Evolutionary conservation across 2,113 vertebrate genomes (phyloP), one percentile per base, ranked within the genome.

Genomic region (Platichthys stellatus): DNA sequence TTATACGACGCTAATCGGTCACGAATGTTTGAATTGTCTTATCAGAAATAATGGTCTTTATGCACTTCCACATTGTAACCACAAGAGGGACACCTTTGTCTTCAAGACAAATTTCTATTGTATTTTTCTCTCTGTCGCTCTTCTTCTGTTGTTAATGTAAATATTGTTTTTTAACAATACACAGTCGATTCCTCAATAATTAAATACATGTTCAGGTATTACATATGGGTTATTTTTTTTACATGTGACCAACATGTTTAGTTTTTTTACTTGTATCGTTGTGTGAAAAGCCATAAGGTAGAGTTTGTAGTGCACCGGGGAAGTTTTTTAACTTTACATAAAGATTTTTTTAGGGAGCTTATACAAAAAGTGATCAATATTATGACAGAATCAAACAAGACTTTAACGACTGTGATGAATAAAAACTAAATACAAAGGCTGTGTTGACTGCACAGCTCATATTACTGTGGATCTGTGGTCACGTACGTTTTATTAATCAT

Each of bases 61-160:
- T 75, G 76, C 66, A 78, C 35, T 79, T 86, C 24, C 21, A 20
- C 2, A n/a, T 64, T 71, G 13, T 80, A n/a, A 72, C 86, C 90
- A 90, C 82, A 65, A 64, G 90, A 84, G 78, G 83, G 83, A 59
- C 7, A 62, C 72, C 12, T 89, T 77, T 63, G 24, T 67, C 79
- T 58, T 69, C 5, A 7, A 31, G 23, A 59, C 18, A 49, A 1
- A 7, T 13, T 2, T 17, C 1, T 57, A 2, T 43, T 5, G 23
- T 23, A 43, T 43, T 43, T 43, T 11, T 12, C 40, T 13, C 69
- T 31, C 8, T 62, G 1, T 5, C 54, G 20, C 14, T 49, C 76
- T 67, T 18, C 10, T 4, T 23, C 3, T 12, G 2, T 61, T 17
- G 13, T 2, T 20, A 1, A 7, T 15, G 5, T 63, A 35, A 21